Base-by-base conservation (phyloP, 1,140 invertebrate species). In the Pissodes strobi region DNA sequence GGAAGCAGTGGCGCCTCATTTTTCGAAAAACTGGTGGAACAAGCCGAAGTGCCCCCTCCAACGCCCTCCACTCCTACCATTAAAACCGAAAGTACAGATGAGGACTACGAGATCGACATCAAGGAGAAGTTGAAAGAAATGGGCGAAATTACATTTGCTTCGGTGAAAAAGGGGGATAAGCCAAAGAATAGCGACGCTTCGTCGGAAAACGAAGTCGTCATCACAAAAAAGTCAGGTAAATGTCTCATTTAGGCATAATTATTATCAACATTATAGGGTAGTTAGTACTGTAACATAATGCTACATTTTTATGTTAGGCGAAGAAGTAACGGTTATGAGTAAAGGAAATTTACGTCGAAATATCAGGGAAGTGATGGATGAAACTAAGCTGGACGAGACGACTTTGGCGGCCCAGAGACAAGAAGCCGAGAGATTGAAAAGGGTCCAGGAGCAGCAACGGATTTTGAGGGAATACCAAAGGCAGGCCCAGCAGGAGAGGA, bases 371-470 rank as follows among this genome's bases (percentile, higher is more conserved):
- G 94, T 97, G 0, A 91, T 96, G 85, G 89, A 92, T 73, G 93
- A 96, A 72, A 91, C 90, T 52, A 91, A 97, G 73, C 78, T 98
- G 43, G 95, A 97, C 75, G 90, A 92, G 67, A 90, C 91, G 6
- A 97, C 95, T 4, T 75, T 96, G n/a, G 88, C 88, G 18, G 95
- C 95, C 1, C 94, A 97, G 76, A 83, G 92, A 25, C 93, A 95
- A 76, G 95, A 98, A 80, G 89, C 90, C 69, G 94, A 97, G 75
- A 83, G 95, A 75, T 80, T 93, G 46, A 83, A 88, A 12, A 81
- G 90, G n/a, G 89, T 93, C 21, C 90, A 92, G 74, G 90, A 91
- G 71, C 90, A 92, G 71, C 90, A 93, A 71, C 85, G 87, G 70
- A 86, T 90, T 49, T 88, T 91, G 68, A 85, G 90, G 66, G 90